These are phyloP conservation scores for Pygathrix nemaeus DNA, from an alignment of 2,113 vertebrate genomes.

Conservation along the genomic window DNA sequence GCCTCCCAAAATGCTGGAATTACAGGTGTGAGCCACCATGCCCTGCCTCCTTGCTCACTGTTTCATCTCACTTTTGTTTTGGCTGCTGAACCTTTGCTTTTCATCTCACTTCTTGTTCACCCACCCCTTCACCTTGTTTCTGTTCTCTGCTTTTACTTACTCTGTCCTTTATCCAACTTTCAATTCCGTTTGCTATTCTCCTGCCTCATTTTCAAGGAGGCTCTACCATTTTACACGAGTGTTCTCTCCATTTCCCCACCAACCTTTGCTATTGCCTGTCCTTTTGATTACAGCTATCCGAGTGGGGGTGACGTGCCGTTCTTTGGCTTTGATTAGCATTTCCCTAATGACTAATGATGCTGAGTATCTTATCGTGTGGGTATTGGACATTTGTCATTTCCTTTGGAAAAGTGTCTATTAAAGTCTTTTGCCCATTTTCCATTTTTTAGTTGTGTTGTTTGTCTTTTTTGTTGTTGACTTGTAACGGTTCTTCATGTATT, in stretches of 20 bases:
- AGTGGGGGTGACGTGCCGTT: background rate
- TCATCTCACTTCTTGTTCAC: too few relatives aligned
- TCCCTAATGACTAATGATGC: background rate
- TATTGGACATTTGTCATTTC: background rate
- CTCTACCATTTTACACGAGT: background rate
- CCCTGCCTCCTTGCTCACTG: too few relatives aligned
- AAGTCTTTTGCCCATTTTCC: background rate
- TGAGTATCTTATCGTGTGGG: background rate
- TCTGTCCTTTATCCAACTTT: too few relatives aligned
- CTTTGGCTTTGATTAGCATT: background rate
- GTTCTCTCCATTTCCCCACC: background rate
- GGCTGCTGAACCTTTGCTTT: too few relatives aligned
- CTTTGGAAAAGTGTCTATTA: background rate
- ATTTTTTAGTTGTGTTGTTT: background rate
- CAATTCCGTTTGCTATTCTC: too few relatives aligned
- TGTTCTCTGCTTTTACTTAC: too few relatives aligned
- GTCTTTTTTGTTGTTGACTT: background rate
- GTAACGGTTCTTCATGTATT: background rate
- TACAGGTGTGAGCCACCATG: too few relatives aligned
- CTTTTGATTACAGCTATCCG: background rate
- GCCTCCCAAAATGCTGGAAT: too few relatives aligned
- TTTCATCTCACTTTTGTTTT: too few relatives aligned
- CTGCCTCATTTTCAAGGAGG: background rate
- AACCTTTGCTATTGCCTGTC: background rate
- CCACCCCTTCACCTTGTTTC: too few relatives aligned